Evolutionary conservation across 2,113 vertebrate species (phyloP), one percentile per base, ranked within the genome.

Genomic region (Ammodramus savannarum): DNA sequence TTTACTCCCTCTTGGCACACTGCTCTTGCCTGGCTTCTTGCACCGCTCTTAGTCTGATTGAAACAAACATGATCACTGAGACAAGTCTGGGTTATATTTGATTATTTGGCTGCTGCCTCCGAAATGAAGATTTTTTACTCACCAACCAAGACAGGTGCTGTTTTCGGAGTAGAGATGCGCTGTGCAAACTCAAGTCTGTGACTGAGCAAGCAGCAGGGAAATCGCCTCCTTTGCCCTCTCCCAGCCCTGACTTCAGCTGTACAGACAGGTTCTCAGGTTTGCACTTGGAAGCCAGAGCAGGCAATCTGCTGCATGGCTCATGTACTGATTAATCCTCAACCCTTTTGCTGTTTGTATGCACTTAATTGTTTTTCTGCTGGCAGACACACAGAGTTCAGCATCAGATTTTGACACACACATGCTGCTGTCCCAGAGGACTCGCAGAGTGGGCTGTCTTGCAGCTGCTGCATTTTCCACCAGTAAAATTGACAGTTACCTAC

Each of bases 401-500:
- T 87, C 77, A 74, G 19, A 95, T 95, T 92, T 86, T 96, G 66
- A 89, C 67, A 87, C 74, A 78, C 10, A 23, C 51, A 48, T 34
- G 66, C 82, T 87, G 86, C 66, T 95, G 75, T 93, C 94, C 95
- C 19, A 0, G 83, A 96, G 95, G 97, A 96, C 92, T 96, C 2
- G 5, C 17, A 17, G 95, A 95, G 84, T 49, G 18, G 96, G 89
- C 95, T 97, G 96, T 88, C 90, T 96, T 96, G 97, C 97, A 97
- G 97, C 97, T 96, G 96, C 97, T 84, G 94, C 83, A 27, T 91
- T 97, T 97, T 85, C 77, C 71, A 62, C 94, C 79, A 87, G 87
- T 96, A 95, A 95, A 98, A 96, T 81, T 97, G 97, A 95, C 98
- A 96, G 97, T 97, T 97, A 96, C 98, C 97, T 96, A 95, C 97